Evolutionary conservation across 2,888 invertebrate species (phyloP), one percentile per base, ranked within the genome.

Genomic region (Drosophila subsilvestris): DNA sequence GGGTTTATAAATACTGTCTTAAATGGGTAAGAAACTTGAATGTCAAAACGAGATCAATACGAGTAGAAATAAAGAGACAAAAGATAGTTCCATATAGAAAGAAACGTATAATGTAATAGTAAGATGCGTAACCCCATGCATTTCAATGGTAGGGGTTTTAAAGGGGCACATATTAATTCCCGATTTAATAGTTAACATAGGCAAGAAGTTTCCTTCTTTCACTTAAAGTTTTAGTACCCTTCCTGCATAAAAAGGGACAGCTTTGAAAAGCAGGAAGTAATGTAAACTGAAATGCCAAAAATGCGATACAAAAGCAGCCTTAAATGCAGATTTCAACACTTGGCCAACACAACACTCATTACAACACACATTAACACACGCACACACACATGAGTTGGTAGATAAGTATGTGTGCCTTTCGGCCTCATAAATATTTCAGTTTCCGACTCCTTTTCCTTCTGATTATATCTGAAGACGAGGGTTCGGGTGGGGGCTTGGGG

Each of bases 381-480:
- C 22, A 61, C 57, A 45, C 43, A 65, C 60, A 67, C 62, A 69
- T 63, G 65, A 63, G 61, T 61, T 27, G 47, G 29, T 51, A 3
- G 10, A 12, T 3, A 22, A 22, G 49, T 61, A 12, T 58, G 29
- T 57, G 37, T 63, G 51, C 53, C 43, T 60, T 57, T 47, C 27
- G 17, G 47, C 56, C 85, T 85, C 86, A 88, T 83, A 86, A 88
- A 88, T 86, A 85, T 82, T 83, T 88, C 73, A 88, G 68, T 75
- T 79, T 82, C 72, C 77, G 70, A 72, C 76, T 62, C 53, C 29
- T 27, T 27, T 8, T 12, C 29, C 48, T 4, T 17, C 67, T 29
- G 48, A 32, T 63, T 63, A 63, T 63, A 37, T 37, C 27, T 7
- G 12, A 56, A n/a, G 29, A 7, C 27, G 44, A 14, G 29, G 29